phyloP scores from a whole-genome alignment of 2,797 vertebrate genomes.

The Benthosema pterotum region DNA sequence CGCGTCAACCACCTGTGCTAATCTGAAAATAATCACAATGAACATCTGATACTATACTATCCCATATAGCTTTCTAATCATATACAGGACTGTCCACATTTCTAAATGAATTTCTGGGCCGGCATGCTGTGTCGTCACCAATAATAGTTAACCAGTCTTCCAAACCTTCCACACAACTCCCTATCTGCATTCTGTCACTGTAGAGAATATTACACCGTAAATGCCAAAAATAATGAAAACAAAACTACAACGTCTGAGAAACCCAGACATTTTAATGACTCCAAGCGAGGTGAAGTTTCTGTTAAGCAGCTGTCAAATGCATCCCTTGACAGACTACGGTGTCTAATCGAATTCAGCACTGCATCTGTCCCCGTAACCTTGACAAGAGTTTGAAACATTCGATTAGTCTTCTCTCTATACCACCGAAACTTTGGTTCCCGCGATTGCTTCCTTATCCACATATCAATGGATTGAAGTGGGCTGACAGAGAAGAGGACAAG shows the following conservation, averaged over 20 bases:
- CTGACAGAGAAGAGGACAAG: background rate
- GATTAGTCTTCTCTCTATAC: conserved; percentile 61
- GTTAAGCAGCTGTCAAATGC: conserved; percentile 62
- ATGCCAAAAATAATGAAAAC: no score
- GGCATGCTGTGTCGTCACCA: no score
- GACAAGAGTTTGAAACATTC: conserved; percentile 75
- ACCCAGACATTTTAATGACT: conserved; percentile 1
- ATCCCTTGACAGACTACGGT: conserved; percentile 56
- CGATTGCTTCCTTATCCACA: background rate
- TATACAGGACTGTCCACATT: no score
- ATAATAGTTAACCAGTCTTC: no score
- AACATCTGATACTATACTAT: no score
- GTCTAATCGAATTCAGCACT: conserved; percentile 75
- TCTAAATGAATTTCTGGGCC: no score
- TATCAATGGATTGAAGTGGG: background rate
- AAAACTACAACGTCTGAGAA: no score
- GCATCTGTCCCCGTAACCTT: conserved; percentile 74
- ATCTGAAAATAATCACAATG: conserved; percentile 36
- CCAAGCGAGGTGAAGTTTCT: conserved; percentile 60
- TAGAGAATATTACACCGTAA: no score
- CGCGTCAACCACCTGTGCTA: conserved; percentile 41
- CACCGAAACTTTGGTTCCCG: conserved; percentile 52
- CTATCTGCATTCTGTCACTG: no score
- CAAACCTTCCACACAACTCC: no score
- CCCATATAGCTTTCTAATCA: no score